A percentile compares a stretch with the other conserved stretches of the same genome.
These are phyloP conservation scores for Parotocinclus haroldoi DNA, from an alignment of 2,797 vertebrate species.

Conservation along the genomic window DNA sequence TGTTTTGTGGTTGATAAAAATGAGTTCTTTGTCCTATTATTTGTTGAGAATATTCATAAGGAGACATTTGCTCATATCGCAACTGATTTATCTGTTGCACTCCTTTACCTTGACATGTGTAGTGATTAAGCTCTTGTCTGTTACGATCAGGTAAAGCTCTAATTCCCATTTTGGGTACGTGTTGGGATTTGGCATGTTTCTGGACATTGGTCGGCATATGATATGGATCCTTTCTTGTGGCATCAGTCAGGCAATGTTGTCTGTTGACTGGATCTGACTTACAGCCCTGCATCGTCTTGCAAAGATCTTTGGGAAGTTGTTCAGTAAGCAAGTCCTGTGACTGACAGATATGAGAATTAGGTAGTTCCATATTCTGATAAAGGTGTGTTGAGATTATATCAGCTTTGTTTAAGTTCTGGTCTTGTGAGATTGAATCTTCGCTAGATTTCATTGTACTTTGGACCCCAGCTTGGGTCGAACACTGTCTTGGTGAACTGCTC, in stretches of 20 bases:
- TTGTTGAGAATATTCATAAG: conserved; percentile 6
- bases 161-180: conserved; percentile 57
- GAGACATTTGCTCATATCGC: conserved; percentile 4
- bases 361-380: background rate
- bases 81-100: conserved; percentile 15
- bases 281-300: conserved; percentile 17
- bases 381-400: conserved; percentile 22
- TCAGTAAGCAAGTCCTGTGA: conserved; percentile 24
- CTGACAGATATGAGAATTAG: conserved; percentile 14
- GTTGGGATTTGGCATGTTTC: conserved; percentile 55
- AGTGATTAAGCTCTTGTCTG: conserved; percentile 29
- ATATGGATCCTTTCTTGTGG: conserved; percentile 22
- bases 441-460: conserved; percentile 15
- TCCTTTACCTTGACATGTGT: conserved; percentile 15
- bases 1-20: conserved; percentile 22
- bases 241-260: conserved; percentile 21
- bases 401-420: conserved; percentile 16
- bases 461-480: conserved; percentile 26
- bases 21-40: conserved; percentile 26
- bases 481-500: conserved; percentile 28
- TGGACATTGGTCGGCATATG: conserved; percentile 56
- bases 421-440: conserved; percentile 4
- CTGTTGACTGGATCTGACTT: conserved; percentile 19
- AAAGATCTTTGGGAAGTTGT: conserved; percentile 23
- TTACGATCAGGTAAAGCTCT: conserved; percentile 48